These are phyloP conservation scores for Drosophila melanogaster DNA, from an alignment of 1,140 invertebrate species.

Conservation along the genomic window Release_6_plus_ISO1_MT NT_033779.5:11937001-11937500, in stretches of 20 bases:
- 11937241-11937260: slow-evolving; percentile 44
- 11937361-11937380: slow-evolving; percentile 30
- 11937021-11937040: too few species aligned
- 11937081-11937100: slow-evolving; percentile 32
- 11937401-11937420: slow-evolving; percentile 31
- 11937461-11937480: slow-evolving; percentile 37
- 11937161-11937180: slow-evolving; percentile 31
- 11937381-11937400: slow-evolving; percentile 21
- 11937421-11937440: slow-evolving; percentile 46
- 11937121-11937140: slow-evolving; percentile 44
- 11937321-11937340: slow-evolving; percentile 36
- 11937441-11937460: slow-evolving; percentile 37
- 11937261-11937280: slow-evolving; percentile 41
- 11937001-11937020: too few species aligned
- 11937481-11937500: slow-evolving; percentile 47
- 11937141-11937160: slow-evolving; percentile 38
- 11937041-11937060: too few species aligned
- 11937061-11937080: neutral
- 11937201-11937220: slow-evolving; percentile 12
- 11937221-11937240: slow-evolving; percentile 31
- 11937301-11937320: slow-evolving; percentile 36
- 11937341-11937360: slow-evolving; percentile 24
- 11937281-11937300: slow-evolving; percentile 32
- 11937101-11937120: slow-evolving; percentile 28
- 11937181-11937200: slow-evolving; percentile 45